Conservation (phyloP, 2,888 invertebrate species). For the Eustalomyia histrio region DNA sequence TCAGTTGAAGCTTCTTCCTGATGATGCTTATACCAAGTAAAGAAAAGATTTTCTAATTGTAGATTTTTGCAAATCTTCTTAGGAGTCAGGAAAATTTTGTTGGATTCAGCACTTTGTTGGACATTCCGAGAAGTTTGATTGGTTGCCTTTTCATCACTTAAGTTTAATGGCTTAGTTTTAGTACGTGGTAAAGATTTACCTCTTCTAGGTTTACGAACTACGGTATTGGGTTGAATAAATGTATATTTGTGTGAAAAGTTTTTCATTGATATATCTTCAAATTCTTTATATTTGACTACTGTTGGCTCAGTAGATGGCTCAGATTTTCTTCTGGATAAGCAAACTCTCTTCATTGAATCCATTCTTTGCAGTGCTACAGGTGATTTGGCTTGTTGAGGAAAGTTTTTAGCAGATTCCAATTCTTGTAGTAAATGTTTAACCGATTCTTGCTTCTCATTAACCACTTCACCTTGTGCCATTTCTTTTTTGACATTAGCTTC, state of each 20-base stretch:
- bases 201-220: conserved; percentile 20
- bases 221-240: conserved; percentile 53
- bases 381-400: background rate
- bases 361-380: conserved; percentile 37
- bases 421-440: conserved; percentile 72
- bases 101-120: conserved; percentile 43
- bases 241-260: conserved; percentile 61
- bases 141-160: background rate
- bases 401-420: conserved; percentile 69
- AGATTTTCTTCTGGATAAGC: conserved; percentile 2
- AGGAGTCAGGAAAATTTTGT: conserved; percentile 72
- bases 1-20: background rate
- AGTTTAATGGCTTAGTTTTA: conserved; percentile 66
- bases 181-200: conserved; percentile 15
- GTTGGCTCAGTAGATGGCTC: background rate
- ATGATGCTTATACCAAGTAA: conserved; percentile 73
- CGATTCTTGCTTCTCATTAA: conserved; percentile 70
- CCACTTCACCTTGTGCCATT: conserved; percentile 68
- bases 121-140: conserved; percentile 64
- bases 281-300: conserved; percentile 5
- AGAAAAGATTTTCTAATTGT: conserved; percentile 73
- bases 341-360: conserved; percentile 31
- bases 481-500: conserved; percentile 67
- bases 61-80: conserved; percentile 71
- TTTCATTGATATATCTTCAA: conserved; percentile 68